phyloP scores from a whole-genome alignment of 2,888 invertebrate species.

The Hedya salicella region DNA sequence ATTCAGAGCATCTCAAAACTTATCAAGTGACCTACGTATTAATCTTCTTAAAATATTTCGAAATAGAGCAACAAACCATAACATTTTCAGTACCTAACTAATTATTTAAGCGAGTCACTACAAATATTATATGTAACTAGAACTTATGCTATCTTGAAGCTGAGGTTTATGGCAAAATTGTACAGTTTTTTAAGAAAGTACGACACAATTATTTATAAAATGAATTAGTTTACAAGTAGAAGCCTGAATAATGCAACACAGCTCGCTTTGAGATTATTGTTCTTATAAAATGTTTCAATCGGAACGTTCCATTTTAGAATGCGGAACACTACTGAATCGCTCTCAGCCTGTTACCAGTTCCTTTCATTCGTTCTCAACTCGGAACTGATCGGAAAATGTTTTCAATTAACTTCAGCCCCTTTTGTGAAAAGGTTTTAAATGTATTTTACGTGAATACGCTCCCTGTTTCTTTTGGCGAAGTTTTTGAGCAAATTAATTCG shows the following conservation, averaged over 20 bases:
- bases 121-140: no score
- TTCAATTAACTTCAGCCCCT: slow-evolving; percentile 35
- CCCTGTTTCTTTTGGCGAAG: slow-evolving; percentile 26
- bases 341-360: slow-evolving; percentile 27
- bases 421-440: slow-evolving; percentile 31
- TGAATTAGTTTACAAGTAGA: not conserved
- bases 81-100: no score
- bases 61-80: no score
- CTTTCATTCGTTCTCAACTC: slow-evolving; percentile 25
- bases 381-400: slow-evolving; percentile 36
- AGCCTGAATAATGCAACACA: slow-evolving; percentile 11
- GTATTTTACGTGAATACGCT: slow-evolving; percentile 38
- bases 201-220: not conserved
- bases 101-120: no score
- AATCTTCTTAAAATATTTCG: no score
- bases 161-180: no score
- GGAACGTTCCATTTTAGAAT: slow-evolving; percentile 18
- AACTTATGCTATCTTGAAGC: no score
- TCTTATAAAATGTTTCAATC: slow-evolving; percentile 8
- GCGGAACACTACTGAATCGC: slow-evolving; percentile 21
- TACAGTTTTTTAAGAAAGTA: no score
- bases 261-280: slow-evolving; percentile 15
- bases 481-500: slow-evolving; percentile 23
- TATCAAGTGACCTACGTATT: no score
- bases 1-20: no score